Conservation (phyloP, 2,113 vertebrate species). For the Chascanopsetta lugubris region DNA sequence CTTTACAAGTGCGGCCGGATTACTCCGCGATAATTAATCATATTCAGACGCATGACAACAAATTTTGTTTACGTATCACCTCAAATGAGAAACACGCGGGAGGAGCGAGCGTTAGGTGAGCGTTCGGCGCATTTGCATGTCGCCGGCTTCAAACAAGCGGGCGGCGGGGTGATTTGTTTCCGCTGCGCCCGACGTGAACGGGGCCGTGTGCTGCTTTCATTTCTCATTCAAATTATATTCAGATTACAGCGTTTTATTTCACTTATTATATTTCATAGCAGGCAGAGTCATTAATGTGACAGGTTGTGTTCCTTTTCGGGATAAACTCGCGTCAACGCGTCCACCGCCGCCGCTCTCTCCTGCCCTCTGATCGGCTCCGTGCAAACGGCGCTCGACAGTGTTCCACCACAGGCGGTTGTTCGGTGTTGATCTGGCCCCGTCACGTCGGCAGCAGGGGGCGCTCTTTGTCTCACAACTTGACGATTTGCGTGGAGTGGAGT, state of each 20-base stretch:
- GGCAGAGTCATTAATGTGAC: constrained; percentile 51
- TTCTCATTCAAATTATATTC: constrained; percentile 59
- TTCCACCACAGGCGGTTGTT: constrained; percentile 28
- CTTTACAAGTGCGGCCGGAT: constrained; percentile 82
- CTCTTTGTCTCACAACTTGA: constrained; percentile 43
- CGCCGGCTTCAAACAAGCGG: constrained; percentile 58
- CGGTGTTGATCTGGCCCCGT: constrained; percentile 48
- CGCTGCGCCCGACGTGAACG: constrained; percentile 27
- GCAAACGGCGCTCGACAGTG: constrained; percentile 18
- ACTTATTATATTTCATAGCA: constrained; percentile 40
- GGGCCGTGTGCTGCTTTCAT: constrained; percentile 34
- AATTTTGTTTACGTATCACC: constrained; percentile 84
- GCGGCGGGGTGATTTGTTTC: constrained; percentile 46
- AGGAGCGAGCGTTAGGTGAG: constrained; percentile 74
- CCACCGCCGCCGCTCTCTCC: background rate
- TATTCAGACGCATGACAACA: constrained; percentile 83
- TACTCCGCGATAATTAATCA: constrained; percentile 85
- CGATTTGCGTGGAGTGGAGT: constrained; percentile 46
- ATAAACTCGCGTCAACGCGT: constrained; percentile 32
- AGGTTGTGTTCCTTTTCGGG: constrained; percentile 40
- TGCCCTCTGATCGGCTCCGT: constrained; percentile 12
- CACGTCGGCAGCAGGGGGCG: constrained; percentile 40
- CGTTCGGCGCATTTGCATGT: constrained; percentile 63
- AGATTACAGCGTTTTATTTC: constrained; percentile 43
- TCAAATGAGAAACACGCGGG: constrained; percentile 68